A percentile compares a stretch with the other conserved stretches of the same genome.
Conservation (phyloP, 2,113 vertebrate species). For the Psephotus haematonotus region DNA sequence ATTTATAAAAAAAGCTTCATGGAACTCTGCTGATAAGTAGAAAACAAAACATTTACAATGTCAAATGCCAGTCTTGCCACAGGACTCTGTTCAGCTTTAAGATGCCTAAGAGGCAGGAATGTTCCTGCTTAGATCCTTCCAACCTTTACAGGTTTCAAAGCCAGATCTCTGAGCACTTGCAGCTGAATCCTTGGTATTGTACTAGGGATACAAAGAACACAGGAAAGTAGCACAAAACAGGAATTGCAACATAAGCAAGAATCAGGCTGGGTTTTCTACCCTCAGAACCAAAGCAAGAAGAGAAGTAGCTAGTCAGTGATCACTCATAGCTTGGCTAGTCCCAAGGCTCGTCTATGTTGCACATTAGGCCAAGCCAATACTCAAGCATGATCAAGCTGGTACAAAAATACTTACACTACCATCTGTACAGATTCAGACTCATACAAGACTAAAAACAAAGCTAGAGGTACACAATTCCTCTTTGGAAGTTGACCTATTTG, state of each 20-base stretch:
- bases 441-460: background rate
- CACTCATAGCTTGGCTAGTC: background rate
- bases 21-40: background rate
- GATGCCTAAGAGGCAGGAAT: background rate
- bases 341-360: background rate
- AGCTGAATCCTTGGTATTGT: background rate
- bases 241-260: background rate
- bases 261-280: background rate
- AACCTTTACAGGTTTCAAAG: background rate
- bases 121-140: background rate
- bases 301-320: background rate
- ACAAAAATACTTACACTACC: background rate
- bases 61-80: background rate
- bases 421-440: background rate
- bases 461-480: background rate
- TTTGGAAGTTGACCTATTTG: background rate
- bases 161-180: background rate
- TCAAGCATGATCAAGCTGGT: background rate
- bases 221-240: background rate
- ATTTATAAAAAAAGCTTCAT: background rate
- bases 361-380: accelerated
- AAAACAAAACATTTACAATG: background rate
- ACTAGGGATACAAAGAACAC: background rate
- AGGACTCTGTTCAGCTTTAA: background rate
- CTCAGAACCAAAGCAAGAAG: background rate